Base-by-base conservation (phyloP, 2,797 vertebrate genomes). In the Simalia tracyae region DNA sequence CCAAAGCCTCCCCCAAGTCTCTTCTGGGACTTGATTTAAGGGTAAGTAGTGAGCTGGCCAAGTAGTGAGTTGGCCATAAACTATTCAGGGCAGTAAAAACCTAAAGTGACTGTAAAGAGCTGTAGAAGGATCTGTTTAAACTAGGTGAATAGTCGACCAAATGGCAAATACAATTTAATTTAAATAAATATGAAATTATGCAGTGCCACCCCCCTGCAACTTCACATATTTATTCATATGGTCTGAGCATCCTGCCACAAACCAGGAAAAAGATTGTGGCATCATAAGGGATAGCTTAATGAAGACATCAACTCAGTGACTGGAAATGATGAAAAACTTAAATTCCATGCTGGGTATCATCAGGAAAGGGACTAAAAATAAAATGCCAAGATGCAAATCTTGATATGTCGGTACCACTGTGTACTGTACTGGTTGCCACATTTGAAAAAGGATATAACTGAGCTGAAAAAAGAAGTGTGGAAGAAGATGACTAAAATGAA, bases 121-220 rank as follows among this genome's bases (percentile, higher is more conserved):
- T 66, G 28, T n/a, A 66, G n/a, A 66, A 66, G 28, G 28, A 66
- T 66, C 11, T 66, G 26, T 66, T 66, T 28, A 28, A 66, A n/a
- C 28, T 66, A n/a, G 64, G n/a, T n/a, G 64, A 66, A 66, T n/a
- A 66, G 11, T 68, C n/a, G 31, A 6, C 12, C n/a, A 68, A 68
- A 68, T 68, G 5, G 4, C 66, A 31, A 31, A 68, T 31, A 15
- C 12, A 31, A 68, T 31, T 68, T 15, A 6, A 68, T 68, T 68
- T 68, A 68, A 68, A 68, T 68, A 31, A 68, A 31, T 68, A 68
- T 54, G 6, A 6, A 68, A 68, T n/a, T 68, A 68, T 68, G 66
- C 66, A 68, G 31, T 5, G 4, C 28, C 0, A 10, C 1, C n/a
- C 1, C 12, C 12, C n/a, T 1, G 22, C 61, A 14, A n/a, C 28